Base-by-base conservation (phyloP, 2,888 invertebrate genomes). In the Apocheima hispidaria region DNA sequence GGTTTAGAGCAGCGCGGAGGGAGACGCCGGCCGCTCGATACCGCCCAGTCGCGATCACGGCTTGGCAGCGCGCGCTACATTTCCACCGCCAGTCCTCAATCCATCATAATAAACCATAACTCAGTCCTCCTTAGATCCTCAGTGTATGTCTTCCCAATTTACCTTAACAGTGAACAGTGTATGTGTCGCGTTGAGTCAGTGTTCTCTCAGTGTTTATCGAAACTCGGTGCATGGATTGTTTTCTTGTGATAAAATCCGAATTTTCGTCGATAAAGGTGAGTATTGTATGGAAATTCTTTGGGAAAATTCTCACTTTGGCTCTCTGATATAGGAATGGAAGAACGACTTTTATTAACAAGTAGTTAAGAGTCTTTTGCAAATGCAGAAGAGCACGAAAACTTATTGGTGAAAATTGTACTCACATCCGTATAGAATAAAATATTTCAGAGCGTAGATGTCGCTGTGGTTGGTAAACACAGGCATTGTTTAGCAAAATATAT, bases 1-100 rank as follows among this genome's bases (percentile, higher is more conserved):
- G 92, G 91, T 92, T 91, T 90, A 91, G 90, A 90, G 88, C 78
- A 83, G 89, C 84, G 88, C 88, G 90, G 87, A 30, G 83, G 84
- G 76, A 76, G 82, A 72, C 78, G 79, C 80, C 75, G 75, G 77
- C 60, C 92, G 92, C 90, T 92, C 91, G 87, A 91, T 91, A 91
- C 84, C 79, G 83, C 75, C 83, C 90, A 91, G 91, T 91, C 84
- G 87, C 82, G 83, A 80, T 70, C 72, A 72, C 33, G 40, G 36
- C 52, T 49, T 20, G 48, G 10, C 18, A 46, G 48, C 46, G 61
- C 18, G 35, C 52, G 61, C 40, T 40, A 43, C 61, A 30, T 20
- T 12, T 9, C 20, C 35, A 33, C 12, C 26, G 23, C 12, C 23
- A 7, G 4, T 23, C 20, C 35, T 14, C 21, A 23, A 6, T 16